Conservation (phyloP, 2,888 invertebrate species). For the Magallana nippona region DNA sequence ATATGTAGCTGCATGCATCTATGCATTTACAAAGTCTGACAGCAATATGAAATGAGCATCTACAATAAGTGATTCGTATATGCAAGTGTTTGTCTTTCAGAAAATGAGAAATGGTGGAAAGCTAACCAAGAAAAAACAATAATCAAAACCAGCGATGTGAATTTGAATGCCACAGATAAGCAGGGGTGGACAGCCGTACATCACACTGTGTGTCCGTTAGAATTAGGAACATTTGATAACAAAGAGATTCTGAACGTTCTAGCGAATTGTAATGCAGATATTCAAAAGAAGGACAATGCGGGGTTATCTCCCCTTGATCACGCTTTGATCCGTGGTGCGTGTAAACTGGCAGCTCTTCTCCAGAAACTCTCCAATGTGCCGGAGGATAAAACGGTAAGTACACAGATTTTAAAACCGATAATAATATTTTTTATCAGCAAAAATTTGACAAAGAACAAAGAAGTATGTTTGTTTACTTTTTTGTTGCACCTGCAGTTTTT, state of each 20-base stretch:
- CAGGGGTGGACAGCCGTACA: constrained; percentile 79
- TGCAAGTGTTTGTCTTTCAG: not conserved
- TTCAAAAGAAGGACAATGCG: constrained; percentile 72
- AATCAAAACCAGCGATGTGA: constrained; percentile 73
- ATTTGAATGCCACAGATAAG: constrained; percentile 73
- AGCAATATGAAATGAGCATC: too few species aligned
- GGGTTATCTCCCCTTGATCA: constrained; percentile 72
- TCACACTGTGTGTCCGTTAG: constrained; percentile 77
- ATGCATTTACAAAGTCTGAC: too few species aligned
- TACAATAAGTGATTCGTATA: too few species aligned
- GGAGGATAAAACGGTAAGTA: constrained; percentile 57
- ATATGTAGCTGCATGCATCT: too few species aligned
- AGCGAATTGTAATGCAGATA: constrained; percentile 73
- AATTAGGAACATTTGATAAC: constrained; percentile 79
- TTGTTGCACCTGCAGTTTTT: too few species aligned
- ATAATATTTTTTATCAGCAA: too few species aligned
- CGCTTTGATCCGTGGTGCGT: constrained; percentile 70
- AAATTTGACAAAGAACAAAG: too few species aligned
- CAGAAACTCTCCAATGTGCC: constrained; percentile 67
- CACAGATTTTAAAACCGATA: not conserved
- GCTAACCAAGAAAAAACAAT: not conserved
- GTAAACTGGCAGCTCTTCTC: constrained; percentile 65
- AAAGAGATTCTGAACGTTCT: constrained; percentile 77
- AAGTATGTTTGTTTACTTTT: too few species aligned
- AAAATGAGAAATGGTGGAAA: constrained; percentile 24